These are phyloP conservation scores for Catharus bicknelli DNA, from an alignment of 2,113 vertebrate genomes.

Conservation along the genomic window DNA sequence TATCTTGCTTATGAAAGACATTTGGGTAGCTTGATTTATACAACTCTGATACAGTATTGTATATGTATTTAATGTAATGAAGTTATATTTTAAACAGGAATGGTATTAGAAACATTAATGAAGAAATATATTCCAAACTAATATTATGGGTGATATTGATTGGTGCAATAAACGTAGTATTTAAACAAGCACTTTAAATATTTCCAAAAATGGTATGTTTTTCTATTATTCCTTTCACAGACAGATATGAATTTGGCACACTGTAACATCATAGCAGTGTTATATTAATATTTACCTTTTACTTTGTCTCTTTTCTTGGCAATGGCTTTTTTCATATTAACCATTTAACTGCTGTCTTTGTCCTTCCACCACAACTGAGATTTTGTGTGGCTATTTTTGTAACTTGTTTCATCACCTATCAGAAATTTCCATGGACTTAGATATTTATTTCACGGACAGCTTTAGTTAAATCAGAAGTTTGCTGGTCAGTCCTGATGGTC, in stretches of 20 bases:
- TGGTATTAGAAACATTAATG: background rate
- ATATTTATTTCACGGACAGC: background rate
- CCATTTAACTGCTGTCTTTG: background rate
- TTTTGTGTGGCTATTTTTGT: background rate
- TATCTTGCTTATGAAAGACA: background rate
- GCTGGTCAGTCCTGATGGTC: background rate
- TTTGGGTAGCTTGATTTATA: background rate
- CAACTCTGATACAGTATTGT: background rate
- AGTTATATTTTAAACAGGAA: background rate
- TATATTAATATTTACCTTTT: conserved; percentile 65
- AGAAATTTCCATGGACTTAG: background rate
- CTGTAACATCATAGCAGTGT: conserved; percentile 18
- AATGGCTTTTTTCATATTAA: conserved; percentile 7
- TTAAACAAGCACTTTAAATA: conserved; percentile 19
- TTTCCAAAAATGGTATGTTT: conserved; percentile 54
- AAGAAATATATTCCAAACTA: background rate
- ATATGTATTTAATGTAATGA: background rate
- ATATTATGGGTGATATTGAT: background rate
- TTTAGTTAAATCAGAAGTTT: background rate
- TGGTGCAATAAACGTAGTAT: background rate
- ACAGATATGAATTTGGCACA: conserved; percentile 36
- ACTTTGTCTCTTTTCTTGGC: conserved; percentile 39
- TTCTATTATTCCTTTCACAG: conserved; percentile 25
- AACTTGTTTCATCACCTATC: background rate
- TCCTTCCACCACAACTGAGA: background rate